Percentiles rank a stretch among this genome's conserved stretches.
phyloP scores from a whole-genome alignment of 2,797 vertebrate species.

The Ptychobarbus kaznakovi region DNA sequence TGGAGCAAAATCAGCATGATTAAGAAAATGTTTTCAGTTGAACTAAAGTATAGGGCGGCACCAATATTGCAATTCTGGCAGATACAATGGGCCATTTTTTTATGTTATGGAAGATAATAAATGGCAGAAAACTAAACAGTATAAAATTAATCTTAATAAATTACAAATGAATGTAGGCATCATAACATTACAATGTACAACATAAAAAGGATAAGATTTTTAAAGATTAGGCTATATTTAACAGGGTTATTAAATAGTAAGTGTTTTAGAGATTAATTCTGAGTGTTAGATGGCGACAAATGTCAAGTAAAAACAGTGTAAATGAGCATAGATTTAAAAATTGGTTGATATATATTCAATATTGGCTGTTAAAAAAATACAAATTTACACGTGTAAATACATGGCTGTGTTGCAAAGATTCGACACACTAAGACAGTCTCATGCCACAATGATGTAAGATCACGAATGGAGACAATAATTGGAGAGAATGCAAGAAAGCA shows the following conservation, averaged over 20 bases:
- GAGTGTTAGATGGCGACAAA: neutral
- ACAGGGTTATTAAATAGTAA: neutral
- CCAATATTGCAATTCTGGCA: neutral
- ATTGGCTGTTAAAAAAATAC: neutral
- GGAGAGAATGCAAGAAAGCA: neutral
- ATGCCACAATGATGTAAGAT: neutral
- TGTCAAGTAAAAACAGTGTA: neutral
- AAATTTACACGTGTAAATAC: too few relatives aligned
- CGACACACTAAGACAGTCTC: neutral
- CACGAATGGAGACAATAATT: neutral
- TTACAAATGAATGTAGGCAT: neutral
- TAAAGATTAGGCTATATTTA: neutral
- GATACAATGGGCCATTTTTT: neutral
- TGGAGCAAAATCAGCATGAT: neutral
- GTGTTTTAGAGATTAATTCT: neutral
- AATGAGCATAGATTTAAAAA: neutral
- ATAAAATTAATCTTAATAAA: neutral
- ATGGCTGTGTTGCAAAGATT: neutral
- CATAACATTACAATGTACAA: neutral
- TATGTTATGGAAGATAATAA: neutral
- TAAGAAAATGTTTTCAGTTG: neutral
- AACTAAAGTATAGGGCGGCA: neutral
- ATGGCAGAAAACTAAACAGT: neutral
- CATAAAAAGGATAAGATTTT: neutral
- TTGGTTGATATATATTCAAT: neutral